These are phyloP conservation scores for Glaucomys volans DNA, from an alignment of 2,113 vertebrate genomes.

Conservation along the genomic window DNA sequence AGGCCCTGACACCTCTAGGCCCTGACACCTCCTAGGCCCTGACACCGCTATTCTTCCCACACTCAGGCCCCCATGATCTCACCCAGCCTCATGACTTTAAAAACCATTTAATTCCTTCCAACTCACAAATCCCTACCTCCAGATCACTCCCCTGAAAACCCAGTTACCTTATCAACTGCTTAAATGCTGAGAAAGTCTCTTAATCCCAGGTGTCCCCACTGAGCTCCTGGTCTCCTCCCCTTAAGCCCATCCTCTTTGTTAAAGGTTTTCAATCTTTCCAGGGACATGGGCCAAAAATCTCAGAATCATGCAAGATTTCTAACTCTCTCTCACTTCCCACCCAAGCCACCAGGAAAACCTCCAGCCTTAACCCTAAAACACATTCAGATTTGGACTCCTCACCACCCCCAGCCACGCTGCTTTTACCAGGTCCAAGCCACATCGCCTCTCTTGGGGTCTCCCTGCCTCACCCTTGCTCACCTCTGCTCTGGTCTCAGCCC, in stretches of 20 bases:
- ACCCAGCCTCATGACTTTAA: neutral
- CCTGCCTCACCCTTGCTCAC: neutral
- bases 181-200: neutral
- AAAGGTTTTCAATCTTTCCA: neutral
- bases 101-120: neutral
- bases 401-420: neutral
- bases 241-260: neutral
- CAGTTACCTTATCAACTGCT: neutral
- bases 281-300: neutral
- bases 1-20: no score
- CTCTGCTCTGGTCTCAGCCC: neutral
- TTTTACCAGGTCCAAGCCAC: neutral
- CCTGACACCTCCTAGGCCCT: no score
- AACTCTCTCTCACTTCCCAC: neutral
- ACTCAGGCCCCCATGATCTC: neutral
- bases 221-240: neutral
- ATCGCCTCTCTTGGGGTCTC: neutral
- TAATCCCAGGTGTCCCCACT: neutral
- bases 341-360: neutral
- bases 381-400: neutral
- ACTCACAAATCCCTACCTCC: neutral
- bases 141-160: neutral
- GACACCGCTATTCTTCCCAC: neutral
- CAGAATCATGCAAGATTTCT: neutral
- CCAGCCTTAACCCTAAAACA: neutral